These are phyloP conservation scores for Chouioia cunea DNA, from an alignment of 2,888 invertebrate species.

Conservation along the genomic window DNA sequence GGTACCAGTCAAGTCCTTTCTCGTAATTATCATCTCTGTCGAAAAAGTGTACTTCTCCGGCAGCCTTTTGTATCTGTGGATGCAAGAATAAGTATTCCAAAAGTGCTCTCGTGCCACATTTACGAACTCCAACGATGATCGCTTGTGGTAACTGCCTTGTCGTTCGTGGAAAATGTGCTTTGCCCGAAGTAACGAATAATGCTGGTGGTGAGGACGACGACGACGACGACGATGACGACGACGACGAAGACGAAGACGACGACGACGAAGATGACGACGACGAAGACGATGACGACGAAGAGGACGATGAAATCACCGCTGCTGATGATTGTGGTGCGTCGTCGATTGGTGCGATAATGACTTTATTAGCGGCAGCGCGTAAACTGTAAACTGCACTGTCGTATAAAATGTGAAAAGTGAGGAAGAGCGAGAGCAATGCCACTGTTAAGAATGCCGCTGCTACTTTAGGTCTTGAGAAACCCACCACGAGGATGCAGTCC, in stretches of 20 bases:
- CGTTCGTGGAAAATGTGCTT: slow-evolving; percentile 75
- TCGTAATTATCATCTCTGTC: slow-evolving; percentile 94
- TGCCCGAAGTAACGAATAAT: slow-evolving; percentile 36
- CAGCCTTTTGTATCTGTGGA: slow-evolving; percentile 91
- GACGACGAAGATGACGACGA: not conserved
- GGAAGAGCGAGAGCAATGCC: slow-evolving; percentile 84
- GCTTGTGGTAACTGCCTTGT: slow-evolving; percentile 80
- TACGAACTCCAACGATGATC: slow-evolving; percentile 94
- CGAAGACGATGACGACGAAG: not conserved
- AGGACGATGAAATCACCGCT: slow-evolving; percentile 10
- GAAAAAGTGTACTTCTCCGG: slow-evolving; percentile 97
- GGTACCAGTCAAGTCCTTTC: slow-evolving; percentile 94
- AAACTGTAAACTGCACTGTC: slow-evolving; percentile 87
- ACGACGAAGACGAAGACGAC: not conserved
- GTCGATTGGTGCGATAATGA: no score
- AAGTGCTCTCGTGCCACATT: slow-evolving; percentile 96
- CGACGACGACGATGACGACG: slow-evolving; percentile 51
- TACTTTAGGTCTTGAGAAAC: slow-evolving; percentile 87
- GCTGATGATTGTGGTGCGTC: slow-evolving; percentile 47
- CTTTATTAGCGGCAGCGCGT: slow-evolving; percentile 70
- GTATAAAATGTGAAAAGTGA: slow-evolving; percentile 87
- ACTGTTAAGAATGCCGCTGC: slow-evolving; percentile 84
- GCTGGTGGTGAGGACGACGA: slow-evolving; percentile 61
- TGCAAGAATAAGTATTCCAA: slow-evolving; percentile 97
- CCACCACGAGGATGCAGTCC: slow-evolving; percentile 87